phyloP scores from a whole-genome alignment of 2,113 vertebrate species.

The Neodontobutis hainanensis region DNA sequence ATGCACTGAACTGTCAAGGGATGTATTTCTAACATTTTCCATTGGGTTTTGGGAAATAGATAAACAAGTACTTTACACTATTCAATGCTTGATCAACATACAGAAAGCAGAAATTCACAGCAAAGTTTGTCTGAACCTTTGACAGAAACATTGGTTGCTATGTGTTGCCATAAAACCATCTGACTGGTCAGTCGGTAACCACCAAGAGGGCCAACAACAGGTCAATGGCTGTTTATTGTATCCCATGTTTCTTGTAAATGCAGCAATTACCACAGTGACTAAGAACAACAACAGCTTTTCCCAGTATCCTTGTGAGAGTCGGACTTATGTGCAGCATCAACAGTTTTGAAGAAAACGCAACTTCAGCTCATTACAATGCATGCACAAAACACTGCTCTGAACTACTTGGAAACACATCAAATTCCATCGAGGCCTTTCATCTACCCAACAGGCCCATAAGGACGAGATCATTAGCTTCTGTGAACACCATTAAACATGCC shows the following conservation, averaged over 20 bases:
- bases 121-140: too few species aligned
- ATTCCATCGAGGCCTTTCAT: slow-evolving; percentile 71
- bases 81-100: too few species aligned
- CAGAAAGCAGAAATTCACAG: too few species aligned
- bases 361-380: slow-evolving; percentile 67
- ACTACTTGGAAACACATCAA: slow-evolving; percentile 64
- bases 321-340: slow-evolving; percentile 58
- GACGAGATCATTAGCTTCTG: slow-evolving; percentile 70
- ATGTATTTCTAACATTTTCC: too few species aligned
- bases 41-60: too few species aligned
- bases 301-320: slow-evolving; percentile 32
- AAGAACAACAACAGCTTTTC: slow-evolving; percentile 32
- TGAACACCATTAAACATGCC: slow-evolving; percentile 65
- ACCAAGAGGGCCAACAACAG: slow-evolving; percentile 7
- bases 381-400: slow-evolving; percentile 50
- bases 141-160: too few species aligned
- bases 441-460: slow-evolving; percentile 62
- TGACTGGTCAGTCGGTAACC: too few species aligned
- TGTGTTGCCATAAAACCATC: too few species aligned
- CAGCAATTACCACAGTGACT: slow-evolving; percentile 37
- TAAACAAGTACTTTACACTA: too few species aligned
- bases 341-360: slow-evolving; percentile 60
- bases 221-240: slow-evolving; percentile 2
- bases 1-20: too few species aligned
- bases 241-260: slow-evolving; percentile 34